These are phyloP conservation scores for Beris morrisii DNA, from an alignment of 2,888 invertebrate genomes.

Conservation along the genomic window DNA sequence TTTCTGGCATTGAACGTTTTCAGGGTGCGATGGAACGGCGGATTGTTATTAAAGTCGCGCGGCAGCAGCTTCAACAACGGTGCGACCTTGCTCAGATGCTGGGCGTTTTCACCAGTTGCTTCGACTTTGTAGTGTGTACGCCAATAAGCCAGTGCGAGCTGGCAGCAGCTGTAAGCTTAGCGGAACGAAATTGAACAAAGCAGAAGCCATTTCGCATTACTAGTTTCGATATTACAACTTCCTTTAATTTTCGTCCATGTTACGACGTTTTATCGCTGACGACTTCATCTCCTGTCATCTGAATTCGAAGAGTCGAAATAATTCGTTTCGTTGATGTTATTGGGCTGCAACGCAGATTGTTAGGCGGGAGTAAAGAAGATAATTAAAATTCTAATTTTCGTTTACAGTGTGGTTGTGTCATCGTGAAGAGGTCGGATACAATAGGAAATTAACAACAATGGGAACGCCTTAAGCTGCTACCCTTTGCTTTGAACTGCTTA, in stretches of 20 bases:
- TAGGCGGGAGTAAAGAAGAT: neutral
- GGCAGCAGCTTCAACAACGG: neutral
- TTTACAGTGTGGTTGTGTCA: neutral
- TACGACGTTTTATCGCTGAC: neutral
- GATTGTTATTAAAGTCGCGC: slow-evolving; percentile 8
- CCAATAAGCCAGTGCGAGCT: neutral
- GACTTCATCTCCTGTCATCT: neutral
- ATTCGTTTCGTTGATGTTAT: neutral
- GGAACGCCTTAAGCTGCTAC: too few relatives aligned
- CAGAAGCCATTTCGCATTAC: slow-evolving; percentile 17
- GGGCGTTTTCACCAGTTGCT: slow-evolving; percentile 31
- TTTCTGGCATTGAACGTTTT: slow-evolving; percentile 20
- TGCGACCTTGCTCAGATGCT: slow-evolving; percentile 23
- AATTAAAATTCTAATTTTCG: slow-evolving; percentile 14
- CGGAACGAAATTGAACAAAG: slow-evolving; percentile 12
- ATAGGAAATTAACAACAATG: too few relatives aligned
- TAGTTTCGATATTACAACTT: slow-evolving; percentile 2
- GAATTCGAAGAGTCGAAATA: neutral
- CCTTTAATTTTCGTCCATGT: neutral
- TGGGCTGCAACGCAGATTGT: slow-evolving; percentile 6
- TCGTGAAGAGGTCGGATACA: too few relatives aligned
- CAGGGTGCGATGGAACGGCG: neutral
- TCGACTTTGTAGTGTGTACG: slow-evolving; percentile 1
- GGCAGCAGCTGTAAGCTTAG: slow-evolving; percentile 9
- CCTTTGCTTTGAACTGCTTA: too few relatives aligned